phyloP scores from a whole-genome alignment of 2,888 invertebrate species.

The Furcula furcula region DNA sequence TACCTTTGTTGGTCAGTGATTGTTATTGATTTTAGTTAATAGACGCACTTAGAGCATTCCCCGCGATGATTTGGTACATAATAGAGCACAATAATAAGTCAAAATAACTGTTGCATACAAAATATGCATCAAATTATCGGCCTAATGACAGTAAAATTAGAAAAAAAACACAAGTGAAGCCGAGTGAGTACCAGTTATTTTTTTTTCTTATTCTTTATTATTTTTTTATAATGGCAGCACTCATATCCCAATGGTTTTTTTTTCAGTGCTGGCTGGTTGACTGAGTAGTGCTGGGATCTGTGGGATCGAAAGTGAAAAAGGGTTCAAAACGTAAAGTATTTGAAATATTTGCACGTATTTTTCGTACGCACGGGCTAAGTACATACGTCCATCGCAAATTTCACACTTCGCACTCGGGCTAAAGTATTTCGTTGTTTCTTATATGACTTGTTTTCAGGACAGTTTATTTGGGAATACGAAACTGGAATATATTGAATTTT shows the following conservation, averaged over 20 bases:
- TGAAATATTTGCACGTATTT: no score
- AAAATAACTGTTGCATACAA: conserved; percentile 78
- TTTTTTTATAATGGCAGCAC: conserved; percentile 24
- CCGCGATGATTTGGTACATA: conserved; percentile 70
- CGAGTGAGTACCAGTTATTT: conserved; percentile 63
- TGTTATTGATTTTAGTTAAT: conserved; percentile 81
- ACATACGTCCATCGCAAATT: no score
- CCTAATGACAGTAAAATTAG: conserved; percentile 79
- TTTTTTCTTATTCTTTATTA: conserved; percentile 66
- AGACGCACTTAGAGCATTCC: conserved; percentile 71
- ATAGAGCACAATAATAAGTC: conserved; percentile 68
- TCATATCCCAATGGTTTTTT: not conserved
- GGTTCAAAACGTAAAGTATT: no score
- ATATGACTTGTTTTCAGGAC: no score
- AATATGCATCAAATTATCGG: conserved; percentile 78
- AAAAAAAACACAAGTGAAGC: conserved; percentile 81
- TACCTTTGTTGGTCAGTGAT: conserved; percentile 81
- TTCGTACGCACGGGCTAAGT: no score
- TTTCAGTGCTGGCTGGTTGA: no score
- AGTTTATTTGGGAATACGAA: no score
- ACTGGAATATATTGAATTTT: no score
- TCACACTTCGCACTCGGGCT: no score
- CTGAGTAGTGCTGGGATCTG: no score
- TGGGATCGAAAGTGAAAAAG: no score
- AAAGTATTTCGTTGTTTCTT: no score